Evolutionary conservation across 2,113 vertebrate genomes (phyloP), one percentile per base, ranked within the genome.

Genomic region (human (Homo sapiens)): DNA sequence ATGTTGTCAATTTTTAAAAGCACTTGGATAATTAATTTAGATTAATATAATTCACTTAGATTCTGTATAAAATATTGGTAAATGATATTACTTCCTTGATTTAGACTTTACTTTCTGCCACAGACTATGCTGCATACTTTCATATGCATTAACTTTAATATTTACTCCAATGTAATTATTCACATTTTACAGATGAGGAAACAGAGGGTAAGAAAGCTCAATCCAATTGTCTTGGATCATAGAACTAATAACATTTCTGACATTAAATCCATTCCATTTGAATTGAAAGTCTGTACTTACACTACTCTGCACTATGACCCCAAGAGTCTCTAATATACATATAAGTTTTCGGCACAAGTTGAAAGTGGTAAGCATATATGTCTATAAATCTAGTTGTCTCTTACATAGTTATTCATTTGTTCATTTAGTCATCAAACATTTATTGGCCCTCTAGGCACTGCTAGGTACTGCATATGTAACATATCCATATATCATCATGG

Each of bases 31-130:
- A 81, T 79, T 82, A 89, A 84, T 78, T 81, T 81, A 59, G 40
- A 88, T 93, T 81, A 92, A 87, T 87, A 55, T 72, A 81, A 94
- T 95, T 95, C 22, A 88, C 57, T 93, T 84, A 88, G 70, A 93
- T 87, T 6, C 38, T 79, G 57, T 50, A 73, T 82, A n/a, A 85
- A 89, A 81, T 81, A 55, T 68, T 94, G 72, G 32, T 68, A 80
- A 68, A 8, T 92, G 8, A 18, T 90, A 66, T 84, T 85, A 59
- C 14, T 12, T 40, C 18, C 18, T 10, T 57, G 68, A 82, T 86
- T 50, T 90, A 92, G 50, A n/a, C 10, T 12, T 95, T 81, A 1
- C 14, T 61, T 1, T 8, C 3, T 83, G 83, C 48, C 35, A 8
- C 43, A 8, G 6, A 38, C 22, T 50, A 3, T 79, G 10, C 43